Base-by-base conservation (phyloP, 2,113 vertebrate species). In the Gorsachius goisagi region DNA sequence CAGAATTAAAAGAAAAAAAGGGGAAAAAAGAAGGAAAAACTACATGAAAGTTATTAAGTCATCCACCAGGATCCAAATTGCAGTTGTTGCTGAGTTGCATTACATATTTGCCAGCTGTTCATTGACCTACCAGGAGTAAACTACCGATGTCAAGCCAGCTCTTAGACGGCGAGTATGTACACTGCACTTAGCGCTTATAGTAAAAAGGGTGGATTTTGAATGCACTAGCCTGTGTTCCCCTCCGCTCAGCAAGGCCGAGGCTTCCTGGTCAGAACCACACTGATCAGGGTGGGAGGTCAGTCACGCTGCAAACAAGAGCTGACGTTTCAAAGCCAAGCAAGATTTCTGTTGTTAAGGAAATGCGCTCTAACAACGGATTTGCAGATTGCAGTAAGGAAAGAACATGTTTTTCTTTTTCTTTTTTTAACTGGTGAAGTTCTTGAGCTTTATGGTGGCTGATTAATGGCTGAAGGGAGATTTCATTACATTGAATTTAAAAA, bases 271-370 rank as follows among this genome's bases (percentile, higher is more conserved):
- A 90, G 67, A 88, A 26, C 22, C 88, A 73, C 0, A 6, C 60
- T 71, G 93, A 35, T 47, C 58, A 81, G 80, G 73, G 41, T 78
- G 63, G 83, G 90, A 89, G 71, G 55, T 75, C 89, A 90, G 93
- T 87, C 88, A 92, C 12, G 15, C 73, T 93, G 88, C 85, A 95
- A 93, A 90, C 52, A 74, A 94, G 89, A 89, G 90, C 78, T 72
- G 79, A 84, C 17, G 0, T 90, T 75, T 94, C 79, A 86, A 87
- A 92, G 79, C 27, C 86, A 60, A 87, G 75, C 20, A 80, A 86
- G 66, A 86, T 49, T 87, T 67, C 49, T 94, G 92, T 86, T 80
- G 83, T 89, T 95, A 92, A 90, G 90, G 83, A 95, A 94, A 93
- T 60, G 79, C 58, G 62, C 78, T 88, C 67, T 73, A 90, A 94